These are phyloP conservation scores for Lethocerus indicus DNA, from an alignment of 1,140 invertebrate genomes.

Conservation along the genomic window DNA sequence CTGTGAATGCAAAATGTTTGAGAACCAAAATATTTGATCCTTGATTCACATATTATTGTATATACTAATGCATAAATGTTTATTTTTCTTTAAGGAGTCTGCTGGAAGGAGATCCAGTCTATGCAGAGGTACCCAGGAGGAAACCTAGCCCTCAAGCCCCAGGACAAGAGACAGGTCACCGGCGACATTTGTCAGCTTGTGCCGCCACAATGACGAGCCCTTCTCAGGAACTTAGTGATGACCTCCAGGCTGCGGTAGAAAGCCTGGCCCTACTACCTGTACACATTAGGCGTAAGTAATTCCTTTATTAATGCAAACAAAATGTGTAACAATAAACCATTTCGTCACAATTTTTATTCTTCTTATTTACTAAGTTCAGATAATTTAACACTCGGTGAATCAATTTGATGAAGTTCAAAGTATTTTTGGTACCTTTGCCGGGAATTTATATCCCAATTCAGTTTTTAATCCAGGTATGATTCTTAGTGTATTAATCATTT, in stretches of 20 bases:
- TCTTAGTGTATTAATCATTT: no score
- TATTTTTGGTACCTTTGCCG: no score
- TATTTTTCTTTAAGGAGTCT: no score
- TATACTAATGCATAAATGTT: no score
- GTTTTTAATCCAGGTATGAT: no score
- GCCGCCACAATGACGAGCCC: conserved; percentile 23
- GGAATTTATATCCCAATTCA: no score
- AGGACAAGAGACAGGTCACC: conserved; percentile 28
- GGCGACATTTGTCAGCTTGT: conserved; percentile 35
- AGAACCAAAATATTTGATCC: no score
- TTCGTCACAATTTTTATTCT: conserved; percentile 1
- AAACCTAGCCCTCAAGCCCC: conserved; percentile 19
- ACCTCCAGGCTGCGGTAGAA: conserved; percentile 35
- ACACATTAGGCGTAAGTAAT: conserved; percentile 18
- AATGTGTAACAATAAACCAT: no score
- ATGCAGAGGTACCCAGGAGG: conserved; percentile 23
- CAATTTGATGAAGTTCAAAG: no score
- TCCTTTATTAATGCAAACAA: conserved; percentile 1
- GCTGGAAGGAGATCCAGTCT: conserved; percentile 21
- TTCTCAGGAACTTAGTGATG: conserved; percentile 26
- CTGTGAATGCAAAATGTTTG: no score
- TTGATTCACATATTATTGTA: no score
- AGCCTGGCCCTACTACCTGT: conserved; percentile 26
- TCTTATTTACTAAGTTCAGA: not conserved
- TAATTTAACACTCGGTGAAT: no score